Evolutionary conservation across 2,113 vertebrate genomes (phyloP), one percentile per base, ranked within the genome.

Genomic region (Hypanus sabinus): DNA sequence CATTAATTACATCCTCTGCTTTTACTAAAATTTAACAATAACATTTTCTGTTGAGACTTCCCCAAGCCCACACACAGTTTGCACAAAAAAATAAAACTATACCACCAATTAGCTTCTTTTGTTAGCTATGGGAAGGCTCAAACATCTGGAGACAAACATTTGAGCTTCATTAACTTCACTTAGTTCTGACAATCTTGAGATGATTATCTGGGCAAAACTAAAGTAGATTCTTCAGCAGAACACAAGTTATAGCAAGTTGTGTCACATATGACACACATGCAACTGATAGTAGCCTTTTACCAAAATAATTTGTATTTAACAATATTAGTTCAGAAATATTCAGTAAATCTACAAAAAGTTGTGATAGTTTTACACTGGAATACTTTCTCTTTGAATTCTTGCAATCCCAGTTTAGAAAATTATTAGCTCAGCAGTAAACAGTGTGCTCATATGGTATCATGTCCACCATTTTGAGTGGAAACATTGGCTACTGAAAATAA

Each of bases 31-130:
- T 27, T 27, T 93, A 38, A 92, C 65, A 70, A 36, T 71, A 46
- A 46, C 36, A 38, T 16, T 3, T 24, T 90, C 30, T 33, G 4
- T 38, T 73, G 24, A 7, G 68, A 24, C 90, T 46, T 73, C 20
- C 20, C 68, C 65, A 38, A 92, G 33, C 18, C 30, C 65, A 71
- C 65, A 12, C 65, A 38, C 62, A 38, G n/a, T 92, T 92, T 11
- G 68, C 55, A 12, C 30, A 27, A 12, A 27, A 46, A 18, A 38
- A 83, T 55, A 83, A 55, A 46, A 83, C 36, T 55, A 46, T 55
- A 62, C 83, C 60, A 88, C 85, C 85, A 88, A 65, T 88, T 88
- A 88, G 60, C 60, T n/a, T 65, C 57, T 33, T 88, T 60, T 88
- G 85, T 88, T 65, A 88, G 16, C 60, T 14, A 88, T 33, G 60